These are phyloP conservation scores for Todiramphus saurophagus DNA, from an alignment of 2,113 vertebrate genomes.

Conservation along the genomic window DNA sequence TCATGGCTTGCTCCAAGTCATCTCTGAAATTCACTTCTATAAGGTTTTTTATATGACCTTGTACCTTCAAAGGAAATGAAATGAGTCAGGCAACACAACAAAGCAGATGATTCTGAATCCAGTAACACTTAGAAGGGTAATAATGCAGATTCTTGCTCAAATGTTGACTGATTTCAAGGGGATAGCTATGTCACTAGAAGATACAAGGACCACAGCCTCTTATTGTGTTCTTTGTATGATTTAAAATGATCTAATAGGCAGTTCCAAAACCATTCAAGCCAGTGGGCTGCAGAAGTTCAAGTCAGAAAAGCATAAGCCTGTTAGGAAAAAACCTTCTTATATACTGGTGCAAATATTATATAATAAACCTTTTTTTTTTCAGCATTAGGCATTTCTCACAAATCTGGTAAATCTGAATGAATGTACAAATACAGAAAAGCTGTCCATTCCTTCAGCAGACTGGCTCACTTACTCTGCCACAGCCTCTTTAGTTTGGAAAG, in stretches of 20 bases:
- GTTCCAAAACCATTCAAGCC: not conserved
- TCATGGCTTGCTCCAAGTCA: conserved; percentile 79
- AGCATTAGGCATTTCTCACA: not conserved
- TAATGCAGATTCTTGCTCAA: not conserved
- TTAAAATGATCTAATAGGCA: not conserved
- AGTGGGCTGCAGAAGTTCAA: not conserved
- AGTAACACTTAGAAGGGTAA: not conserved
- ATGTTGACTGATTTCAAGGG: not conserved
- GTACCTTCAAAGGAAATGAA: conserved; percentile 77
- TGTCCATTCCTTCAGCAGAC: not conserved
- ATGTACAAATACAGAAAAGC: not conserved
- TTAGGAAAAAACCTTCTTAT: not conserved
- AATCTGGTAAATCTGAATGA: not conserved
- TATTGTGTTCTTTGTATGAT: not conserved
- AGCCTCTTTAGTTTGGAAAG: not conserved
- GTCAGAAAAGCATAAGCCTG: not conserved
- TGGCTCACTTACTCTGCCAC: not conserved
- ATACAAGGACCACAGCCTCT: not conserved
- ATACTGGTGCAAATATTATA: not conserved
- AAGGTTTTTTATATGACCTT: conserved; percentile 80
- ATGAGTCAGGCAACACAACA: not conserved
- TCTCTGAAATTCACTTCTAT: conserved; percentile 80
- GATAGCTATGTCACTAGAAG: not conserved
- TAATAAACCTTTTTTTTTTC: not conserved
- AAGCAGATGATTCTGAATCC: not conserved